A percentile compares a stretch with the other conserved stretches of the same genome.
Conservation (phyloP, 2,113 vertebrate genomes). For the Onychostruthus taczanowskii region DNA sequence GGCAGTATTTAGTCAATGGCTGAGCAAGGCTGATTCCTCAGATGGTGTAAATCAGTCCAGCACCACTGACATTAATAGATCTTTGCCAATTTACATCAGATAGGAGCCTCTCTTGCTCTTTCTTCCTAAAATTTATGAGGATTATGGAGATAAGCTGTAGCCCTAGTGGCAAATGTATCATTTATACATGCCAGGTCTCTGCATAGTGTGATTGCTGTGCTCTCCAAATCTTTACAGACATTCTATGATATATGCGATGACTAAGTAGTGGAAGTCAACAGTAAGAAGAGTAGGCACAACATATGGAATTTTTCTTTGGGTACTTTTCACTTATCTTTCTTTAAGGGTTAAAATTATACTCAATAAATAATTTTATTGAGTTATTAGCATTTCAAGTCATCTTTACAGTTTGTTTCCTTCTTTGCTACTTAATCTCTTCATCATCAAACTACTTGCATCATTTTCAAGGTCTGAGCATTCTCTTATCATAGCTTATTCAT, state of each 20-base stretch:
- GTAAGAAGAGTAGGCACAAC: neutral
- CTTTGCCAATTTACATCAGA: conserved; percentile 19
- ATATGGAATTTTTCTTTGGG: neutral
- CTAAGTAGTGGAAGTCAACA: neutral
- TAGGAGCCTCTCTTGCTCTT: conserved; percentile 27
- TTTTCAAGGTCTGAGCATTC: neutral
- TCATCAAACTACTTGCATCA: neutral
- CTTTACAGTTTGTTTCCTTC: neutral
- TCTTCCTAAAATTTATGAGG: conserved; percentile 62
- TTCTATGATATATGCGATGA: conserved; percentile 40
- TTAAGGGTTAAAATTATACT: neutral
- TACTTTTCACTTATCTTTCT: neutral
- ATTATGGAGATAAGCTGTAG: conserved; percentile 68
- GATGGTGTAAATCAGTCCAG: conserved; percentile 24
- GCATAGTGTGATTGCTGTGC: conserved; percentile 22
- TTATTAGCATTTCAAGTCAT: neutral
- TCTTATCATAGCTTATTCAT: neutral
- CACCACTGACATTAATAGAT: neutral
- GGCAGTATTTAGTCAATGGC: neutral
- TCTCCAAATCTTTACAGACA: conserved; percentile 37
- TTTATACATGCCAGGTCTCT: conserved; percentile 58
- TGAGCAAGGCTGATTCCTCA: neutral
- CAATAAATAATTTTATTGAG: neutral
- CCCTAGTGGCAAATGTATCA: conserved; percentile 59
- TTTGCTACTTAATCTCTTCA: neutral